phyloP scores from a whole-genome alignment of 2,888 invertebrate species.

The Callyntrura sp. region DNA sequence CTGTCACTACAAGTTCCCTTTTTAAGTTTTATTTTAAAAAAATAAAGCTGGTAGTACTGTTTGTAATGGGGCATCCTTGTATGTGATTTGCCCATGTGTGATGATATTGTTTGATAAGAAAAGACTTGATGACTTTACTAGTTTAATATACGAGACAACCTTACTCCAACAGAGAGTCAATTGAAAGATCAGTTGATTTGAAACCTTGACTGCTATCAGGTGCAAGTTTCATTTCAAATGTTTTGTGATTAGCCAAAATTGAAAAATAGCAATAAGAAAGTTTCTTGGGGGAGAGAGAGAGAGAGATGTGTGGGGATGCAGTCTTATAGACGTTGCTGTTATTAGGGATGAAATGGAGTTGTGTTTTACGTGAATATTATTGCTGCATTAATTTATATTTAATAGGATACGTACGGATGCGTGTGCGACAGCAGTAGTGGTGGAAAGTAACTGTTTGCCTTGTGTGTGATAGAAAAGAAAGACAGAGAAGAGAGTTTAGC shows the following conservation, averaged over 20 bases:
- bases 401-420: no score
- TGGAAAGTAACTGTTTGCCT: conserved; percentile 2
- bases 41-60: no score
- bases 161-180: background rate
- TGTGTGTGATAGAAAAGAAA: background rate
- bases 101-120: background rate
- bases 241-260: conserved; percentile 12
- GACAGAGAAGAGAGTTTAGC: conserved; percentile 12
- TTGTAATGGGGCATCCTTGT: no score
- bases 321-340: no score
- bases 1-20: no score
- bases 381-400: no score
- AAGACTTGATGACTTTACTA: background rate
- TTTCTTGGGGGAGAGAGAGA: background rate
- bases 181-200: conserved; percentile 48
- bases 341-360: no score
- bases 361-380: no score
- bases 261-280: conserved; percentile 18
- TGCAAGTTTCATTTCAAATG: conserved; percentile 44
- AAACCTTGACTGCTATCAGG: conserved; percentile 54
- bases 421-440: background rate
- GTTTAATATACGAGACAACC: conserved; percentile 3
- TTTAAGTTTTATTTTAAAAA: no score
- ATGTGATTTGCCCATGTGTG: no score
- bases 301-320: background rate